Evolutionary conservation across 2,797 vertebrate species (phyloP).

Genomic region (Helarctos malayanus): DNA sequence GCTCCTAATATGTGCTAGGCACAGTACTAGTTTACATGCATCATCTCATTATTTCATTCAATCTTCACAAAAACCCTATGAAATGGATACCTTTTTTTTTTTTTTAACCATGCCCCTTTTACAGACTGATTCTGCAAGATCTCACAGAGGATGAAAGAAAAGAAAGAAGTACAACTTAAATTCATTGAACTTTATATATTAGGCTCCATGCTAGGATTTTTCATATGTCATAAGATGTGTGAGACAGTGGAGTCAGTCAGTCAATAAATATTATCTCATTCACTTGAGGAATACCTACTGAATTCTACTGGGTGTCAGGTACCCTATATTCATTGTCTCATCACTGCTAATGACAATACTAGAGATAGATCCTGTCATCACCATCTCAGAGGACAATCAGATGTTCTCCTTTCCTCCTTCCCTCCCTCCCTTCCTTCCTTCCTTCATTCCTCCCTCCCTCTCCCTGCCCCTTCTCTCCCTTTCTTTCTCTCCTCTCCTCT

Average conservation of each 20-base stretch:
- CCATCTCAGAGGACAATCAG: background rate
- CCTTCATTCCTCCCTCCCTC: too few species aligned
- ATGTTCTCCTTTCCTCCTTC: background rate
- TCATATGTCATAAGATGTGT: background rate
- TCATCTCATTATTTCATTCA: conserved; percentile 13
- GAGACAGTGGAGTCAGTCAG: background rate
- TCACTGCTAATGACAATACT: background rate
- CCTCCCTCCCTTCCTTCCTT: background rate
- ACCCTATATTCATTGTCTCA: background rate
- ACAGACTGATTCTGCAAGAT: background rate
- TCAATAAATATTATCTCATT: conserved; percentile 3
- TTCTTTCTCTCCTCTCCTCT: background rate
- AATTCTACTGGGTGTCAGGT: background rate
- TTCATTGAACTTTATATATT: background rate
- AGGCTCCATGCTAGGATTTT: background rate
- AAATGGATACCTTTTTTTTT: background rate
- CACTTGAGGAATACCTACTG: background rate
- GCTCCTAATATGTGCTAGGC: background rate
- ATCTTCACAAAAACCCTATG: background rate
- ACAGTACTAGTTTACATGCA: background rate
- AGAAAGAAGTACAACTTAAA: conserved; percentile 3
- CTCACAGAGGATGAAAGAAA: background rate
- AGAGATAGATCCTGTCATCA: background rate
- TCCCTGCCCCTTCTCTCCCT: background rate
- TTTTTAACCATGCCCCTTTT: background rate